Evolutionary conservation across 2,888 invertebrate genomes (phyloP).

Genomic region (Watsonalla binaria): DNA sequence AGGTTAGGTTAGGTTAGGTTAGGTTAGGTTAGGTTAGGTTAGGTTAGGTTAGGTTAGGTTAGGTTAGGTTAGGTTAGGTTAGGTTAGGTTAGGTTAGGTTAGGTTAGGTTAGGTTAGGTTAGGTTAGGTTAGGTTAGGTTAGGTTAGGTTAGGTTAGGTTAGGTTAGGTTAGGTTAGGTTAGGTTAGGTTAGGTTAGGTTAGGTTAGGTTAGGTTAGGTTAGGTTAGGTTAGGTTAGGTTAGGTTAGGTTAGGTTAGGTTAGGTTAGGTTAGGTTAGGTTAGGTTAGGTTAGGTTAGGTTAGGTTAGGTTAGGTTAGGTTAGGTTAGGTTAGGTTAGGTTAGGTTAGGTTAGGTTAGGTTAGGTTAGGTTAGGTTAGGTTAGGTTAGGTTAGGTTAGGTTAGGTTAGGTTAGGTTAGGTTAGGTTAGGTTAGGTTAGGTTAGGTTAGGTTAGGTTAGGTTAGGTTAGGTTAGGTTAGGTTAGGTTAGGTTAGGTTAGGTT

Average conservation of each 20-base stretch:
- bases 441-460: constrained; percentile 10
- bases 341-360: constrained; percentile 7
- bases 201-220: constrained; percentile 6
- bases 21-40: no score
- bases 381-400: constrained; percentile 7
- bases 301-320: constrained; percentile 2
- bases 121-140: constrained; percentile 7
- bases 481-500: constrained; percentile 6
- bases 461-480: constrained; percentile 10
- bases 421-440: constrained; percentile 10
- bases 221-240: constrained; percentile 9
- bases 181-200: constrained; percentile 1
- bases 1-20: no score
- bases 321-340: constrained; percentile 7
- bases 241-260: constrained; percentile 6
- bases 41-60: no score
- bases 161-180: constrained; percentile 4
- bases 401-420: constrained; percentile 8
- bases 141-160: constrained; percentile 7
- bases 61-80: no score
- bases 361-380: constrained; percentile 7
- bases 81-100: no score
- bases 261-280: background rate
- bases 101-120: no score
- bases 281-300: constrained; percentile 1